Percentiles rank a stretch among this genome's conserved stretches.
Conservation (phyloP, 1,140 invertebrate genomes). For the Drosophila tristis region DNA sequence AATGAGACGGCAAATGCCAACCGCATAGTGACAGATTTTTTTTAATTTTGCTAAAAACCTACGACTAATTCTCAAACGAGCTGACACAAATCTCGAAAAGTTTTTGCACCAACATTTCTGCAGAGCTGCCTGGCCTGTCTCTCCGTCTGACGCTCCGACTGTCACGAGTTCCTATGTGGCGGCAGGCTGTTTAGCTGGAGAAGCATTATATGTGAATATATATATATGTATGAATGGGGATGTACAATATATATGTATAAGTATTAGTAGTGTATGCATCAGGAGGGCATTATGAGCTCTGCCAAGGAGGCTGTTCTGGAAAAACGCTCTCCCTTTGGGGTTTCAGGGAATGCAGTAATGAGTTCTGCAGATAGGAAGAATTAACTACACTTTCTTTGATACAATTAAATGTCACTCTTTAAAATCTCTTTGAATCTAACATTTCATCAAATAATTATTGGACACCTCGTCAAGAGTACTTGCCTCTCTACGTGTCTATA, state of each 20-base stretch:
- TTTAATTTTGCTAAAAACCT: conserved; percentile 81
- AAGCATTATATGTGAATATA: not conserved
- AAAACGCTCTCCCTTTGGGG: too few species aligned
- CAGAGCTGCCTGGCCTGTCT: conserved; percentile 30
- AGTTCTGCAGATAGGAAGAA: too few species aligned
- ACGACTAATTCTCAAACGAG: conserved; percentile 82
- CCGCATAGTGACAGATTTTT: conserved; percentile 71
- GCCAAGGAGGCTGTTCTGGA: conserved; percentile 17
- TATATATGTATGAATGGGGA: conserved; percentile 8
- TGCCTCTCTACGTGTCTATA: too few species aligned
- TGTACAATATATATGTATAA: not conserved
- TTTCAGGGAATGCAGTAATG: too few species aligned
- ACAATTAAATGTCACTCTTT: too few species aligned
- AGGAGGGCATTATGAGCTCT: conserved; percentile 20
- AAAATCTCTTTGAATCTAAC: too few species aligned
- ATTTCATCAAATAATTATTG: too few species aligned
- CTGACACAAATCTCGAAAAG: conserved; percentile 79
- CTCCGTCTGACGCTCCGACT: conserved; percentile 25
- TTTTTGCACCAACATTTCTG: conserved; percentile 72
- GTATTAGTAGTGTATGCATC: conserved; percentile 6
- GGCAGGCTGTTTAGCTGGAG: conserved; percentile 22
- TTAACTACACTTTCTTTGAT: too few species aligned
- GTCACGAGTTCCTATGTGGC: conserved; percentile 40
- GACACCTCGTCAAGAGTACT: too few species aligned
- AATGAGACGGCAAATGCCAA: conserved; percentile 74